phyloP scores from a whole-genome alignment of 2,113 vertebrate genomes.

The Alaudala cheleensis region DNA sequence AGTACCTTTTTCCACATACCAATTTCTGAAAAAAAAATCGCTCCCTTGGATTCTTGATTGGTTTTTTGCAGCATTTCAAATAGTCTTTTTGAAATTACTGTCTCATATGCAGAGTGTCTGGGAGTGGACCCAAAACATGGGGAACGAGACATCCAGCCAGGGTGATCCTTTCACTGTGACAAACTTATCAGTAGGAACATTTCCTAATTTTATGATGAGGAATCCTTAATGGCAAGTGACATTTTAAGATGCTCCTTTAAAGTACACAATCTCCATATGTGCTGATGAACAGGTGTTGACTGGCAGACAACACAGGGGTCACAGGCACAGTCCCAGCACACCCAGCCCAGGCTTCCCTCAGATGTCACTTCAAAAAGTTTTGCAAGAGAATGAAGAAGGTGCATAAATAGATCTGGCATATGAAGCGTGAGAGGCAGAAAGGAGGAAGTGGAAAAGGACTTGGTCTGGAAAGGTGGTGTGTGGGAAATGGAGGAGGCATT shows the following conservation, averaged over 20 bases:
- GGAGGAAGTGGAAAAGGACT: neutral
- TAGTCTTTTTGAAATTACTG: neutral
- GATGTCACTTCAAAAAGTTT: neutral
- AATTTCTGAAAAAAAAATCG: conserved; percentile 35
- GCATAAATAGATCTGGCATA: neutral
- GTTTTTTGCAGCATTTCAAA: conserved; percentile 13
- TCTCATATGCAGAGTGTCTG: neutral
- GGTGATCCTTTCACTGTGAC: neutral
- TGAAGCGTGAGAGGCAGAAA: neutral
- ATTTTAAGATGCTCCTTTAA: neutral
- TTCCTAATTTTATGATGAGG: neutral
- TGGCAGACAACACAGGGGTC: neutral
- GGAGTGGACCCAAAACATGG: neutral
- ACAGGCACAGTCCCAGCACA: neutral
- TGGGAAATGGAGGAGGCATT: neutral
- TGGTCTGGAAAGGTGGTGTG: neutral
- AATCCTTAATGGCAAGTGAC: neutral
- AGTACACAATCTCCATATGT: neutral
- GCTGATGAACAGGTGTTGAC: neutral
- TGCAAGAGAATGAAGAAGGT: neutral
- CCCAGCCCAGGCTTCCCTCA: neutral
- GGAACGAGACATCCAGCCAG: neutral
- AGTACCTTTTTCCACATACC: conserved; percentile 23
- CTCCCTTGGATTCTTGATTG: neutral
- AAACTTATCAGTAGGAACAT: neutral